Evolutionary conservation across 2,888 invertebrate species (phyloP).

Genomic region (Tetranychus piercei): DNA sequence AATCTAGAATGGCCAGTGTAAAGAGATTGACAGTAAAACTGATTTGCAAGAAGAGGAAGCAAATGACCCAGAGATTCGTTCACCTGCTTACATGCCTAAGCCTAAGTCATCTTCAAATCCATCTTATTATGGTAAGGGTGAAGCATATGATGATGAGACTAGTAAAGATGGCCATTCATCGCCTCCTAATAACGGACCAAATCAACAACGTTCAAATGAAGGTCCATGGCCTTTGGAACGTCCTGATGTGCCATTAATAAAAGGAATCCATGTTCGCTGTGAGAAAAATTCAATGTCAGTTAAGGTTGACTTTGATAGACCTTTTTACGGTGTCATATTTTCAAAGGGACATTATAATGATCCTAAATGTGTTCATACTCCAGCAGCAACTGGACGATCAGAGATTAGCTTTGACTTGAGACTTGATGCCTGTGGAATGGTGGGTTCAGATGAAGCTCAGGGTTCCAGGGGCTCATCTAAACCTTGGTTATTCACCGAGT

Average conservation of each 20-base stretch:
- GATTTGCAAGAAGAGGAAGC: slow-evolving; percentile 28
- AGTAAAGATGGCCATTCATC: background rate
- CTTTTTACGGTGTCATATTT: slow-evolving; percentile 88
- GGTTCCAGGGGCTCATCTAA: slow-evolving; percentile 17
- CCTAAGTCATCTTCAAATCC: background rate
- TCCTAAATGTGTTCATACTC: slow-evolving; percentile 70
- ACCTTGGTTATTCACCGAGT: slow-evolving; percentile 59
- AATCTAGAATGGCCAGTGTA: slow-evolving; percentile 11
- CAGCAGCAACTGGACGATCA: slow-evolving; percentile 71
- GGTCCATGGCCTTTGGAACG: slow-evolving; percentile 53
- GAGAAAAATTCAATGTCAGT: slow-evolving; percentile 87
- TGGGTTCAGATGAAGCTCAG: slow-evolving; percentile 43
- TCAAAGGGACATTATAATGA: slow-evolving; percentile 58
- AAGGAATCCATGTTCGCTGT: slow-evolving; percentile 63
- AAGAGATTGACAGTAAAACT: slow-evolving; percentile 28
- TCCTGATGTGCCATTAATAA: slow-evolving; percentile 78
- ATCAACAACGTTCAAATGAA: background rate
- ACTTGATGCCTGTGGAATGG: slow-evolving; percentile 80
- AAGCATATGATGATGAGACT: background rate
- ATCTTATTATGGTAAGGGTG: background rate
- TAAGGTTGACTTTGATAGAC: slow-evolving; percentile 80
- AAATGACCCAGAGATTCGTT: slow-evolving; percentile 26
- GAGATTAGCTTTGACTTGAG: slow-evolving; percentile 84
- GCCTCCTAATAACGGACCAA: background rate
- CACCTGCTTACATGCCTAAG: slow-evolving; percentile 6